Percentiles rank a stretch among this genome's conserved stretches.
These are phyloP conservation scores for Myodes glareolus DNA, from an alignment of 2,113 vertebrate species.

Conservation along the genomic window DNA sequence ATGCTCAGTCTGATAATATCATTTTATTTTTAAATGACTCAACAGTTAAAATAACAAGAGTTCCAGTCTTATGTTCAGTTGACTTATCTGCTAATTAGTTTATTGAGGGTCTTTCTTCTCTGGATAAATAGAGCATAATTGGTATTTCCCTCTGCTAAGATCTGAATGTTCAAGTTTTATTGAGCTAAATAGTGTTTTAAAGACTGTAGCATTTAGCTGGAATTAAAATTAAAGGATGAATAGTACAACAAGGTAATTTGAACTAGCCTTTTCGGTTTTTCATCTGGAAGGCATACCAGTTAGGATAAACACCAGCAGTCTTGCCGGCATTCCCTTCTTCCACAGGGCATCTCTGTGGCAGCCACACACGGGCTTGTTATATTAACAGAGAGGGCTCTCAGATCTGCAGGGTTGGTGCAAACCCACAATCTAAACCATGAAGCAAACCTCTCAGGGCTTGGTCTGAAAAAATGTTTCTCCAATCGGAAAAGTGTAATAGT, in stretches of 20 bases:
- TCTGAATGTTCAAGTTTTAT: constrained; percentile 3
- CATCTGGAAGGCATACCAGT: constrained; percentile 19
- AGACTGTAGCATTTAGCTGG: neutral
- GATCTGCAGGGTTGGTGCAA: neutral
- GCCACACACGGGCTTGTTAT: neutral
- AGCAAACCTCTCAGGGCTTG: neutral
- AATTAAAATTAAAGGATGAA: constrained; percentile 48
- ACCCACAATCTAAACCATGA: neutral
- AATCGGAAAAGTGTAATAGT: neutral
- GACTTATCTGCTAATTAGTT: neutral
- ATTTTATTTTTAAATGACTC: constrained; percentile 67
- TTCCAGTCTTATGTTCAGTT: neutral
- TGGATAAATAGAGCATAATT: constrained; percentile 5
- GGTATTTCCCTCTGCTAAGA: constrained; percentile 14
- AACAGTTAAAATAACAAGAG: constrained; percentile 49
- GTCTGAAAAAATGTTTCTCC: neutral
- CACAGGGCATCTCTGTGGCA: neutral
- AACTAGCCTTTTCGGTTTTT: neutral
- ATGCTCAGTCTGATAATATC: constrained; percentile 35
- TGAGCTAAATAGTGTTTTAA: constrained; percentile 31
- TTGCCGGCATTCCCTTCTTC: neutral
- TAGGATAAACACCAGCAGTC: constrained; percentile 33
- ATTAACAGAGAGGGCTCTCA: neutral
- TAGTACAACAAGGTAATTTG: neutral
- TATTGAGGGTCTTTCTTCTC: neutral